Percentiles rank a stretch among this genome's conserved stretches.
phyloP scores from a whole-genome alignment of 2,888 invertebrate genomes.

The Craniophora ligustri region DNA sequence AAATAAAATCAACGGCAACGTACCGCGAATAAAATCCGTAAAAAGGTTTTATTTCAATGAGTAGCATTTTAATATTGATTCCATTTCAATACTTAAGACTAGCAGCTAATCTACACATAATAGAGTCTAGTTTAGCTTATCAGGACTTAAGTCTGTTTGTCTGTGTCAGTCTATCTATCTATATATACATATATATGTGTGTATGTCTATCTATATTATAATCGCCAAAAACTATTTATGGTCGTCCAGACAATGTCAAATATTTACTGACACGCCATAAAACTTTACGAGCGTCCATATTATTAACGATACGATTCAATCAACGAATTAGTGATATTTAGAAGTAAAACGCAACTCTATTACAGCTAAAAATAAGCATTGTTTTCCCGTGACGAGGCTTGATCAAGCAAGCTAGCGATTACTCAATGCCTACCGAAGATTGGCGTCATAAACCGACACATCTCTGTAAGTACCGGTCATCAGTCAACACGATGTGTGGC shows the following conservation, averaged over 20 bases:
- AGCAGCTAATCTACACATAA: no score
- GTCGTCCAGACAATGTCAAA: slow-evolving; percentile 18
- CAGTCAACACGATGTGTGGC: slow-evolving; percentile 58
- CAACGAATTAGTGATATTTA: slow-evolving; percentile 53
- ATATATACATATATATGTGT: neutral
- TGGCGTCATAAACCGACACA: slow-evolving; percentile 73
- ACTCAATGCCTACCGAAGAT: slow-evolving; percentile 66
- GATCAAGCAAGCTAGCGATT: slow-evolving; percentile 60
- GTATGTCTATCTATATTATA: neutral
- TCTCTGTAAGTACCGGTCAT: slow-evolving; percentile 70
- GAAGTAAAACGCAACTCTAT: slow-evolving; percentile 41
- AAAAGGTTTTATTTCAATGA: no score
- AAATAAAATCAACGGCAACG: no score
- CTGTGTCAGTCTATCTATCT: no score
- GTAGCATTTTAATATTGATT: no score
- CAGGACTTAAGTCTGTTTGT: no score
- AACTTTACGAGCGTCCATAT: slow-evolving; percentile 38
- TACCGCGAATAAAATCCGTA: no score
- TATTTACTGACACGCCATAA: slow-evolving; percentile 34
- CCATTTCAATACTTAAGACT: no score
- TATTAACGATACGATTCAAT: slow-evolving; percentile 57
- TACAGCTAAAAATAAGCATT: slow-evolving; percentile 21
- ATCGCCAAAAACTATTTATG: slow-evolving; percentile 19
- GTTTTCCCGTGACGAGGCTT: slow-evolving; percentile 37
- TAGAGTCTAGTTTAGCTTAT: no score